Percentiles rank a stretch among this genome's conserved stretches.
Evolutionary conservation across 2,888 invertebrate species (phyloP).

Genomic region (Catocala nupta): DNA sequence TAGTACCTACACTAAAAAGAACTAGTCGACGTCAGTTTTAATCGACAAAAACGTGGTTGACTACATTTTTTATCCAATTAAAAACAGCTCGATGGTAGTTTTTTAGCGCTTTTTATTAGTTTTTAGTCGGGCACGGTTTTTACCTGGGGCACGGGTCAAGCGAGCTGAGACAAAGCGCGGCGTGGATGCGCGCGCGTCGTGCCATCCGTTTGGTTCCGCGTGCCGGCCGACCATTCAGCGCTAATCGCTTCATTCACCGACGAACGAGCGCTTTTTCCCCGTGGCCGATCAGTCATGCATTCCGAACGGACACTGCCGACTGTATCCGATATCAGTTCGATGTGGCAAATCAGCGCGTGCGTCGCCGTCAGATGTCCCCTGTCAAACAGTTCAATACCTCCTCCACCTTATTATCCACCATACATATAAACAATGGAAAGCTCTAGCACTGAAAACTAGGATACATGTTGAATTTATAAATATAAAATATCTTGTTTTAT

Average conservation of each 20-base stretch:
- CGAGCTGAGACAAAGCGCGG: constrained; percentile 82
- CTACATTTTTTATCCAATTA: constrained; percentile 79
- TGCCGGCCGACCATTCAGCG: constrained; percentile 82
- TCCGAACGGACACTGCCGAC: constrained; percentile 71
- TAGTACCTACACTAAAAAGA: constrained; percentile 52
- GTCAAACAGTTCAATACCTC: constrained; percentile 2
- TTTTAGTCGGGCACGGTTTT: constrained; percentile 67
- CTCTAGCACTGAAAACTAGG: neutral
- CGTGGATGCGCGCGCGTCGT: constrained; percentile 75
- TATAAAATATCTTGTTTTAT: too few relatives aligned
- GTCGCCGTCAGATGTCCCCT: constrained; percentile 25
- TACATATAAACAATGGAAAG: neutral
- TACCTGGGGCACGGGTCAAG: constrained; percentile 85
- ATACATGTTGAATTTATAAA: neutral
- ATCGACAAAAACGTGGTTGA: constrained; percentile 64
- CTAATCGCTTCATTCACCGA: constrained; percentile 86
- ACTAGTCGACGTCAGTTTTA: constrained; percentile 55
- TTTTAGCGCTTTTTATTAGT: constrained; percentile 73
- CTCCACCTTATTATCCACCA: neutral
- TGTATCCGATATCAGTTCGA: constrained; percentile 62
- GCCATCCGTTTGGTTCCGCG: constrained; percentile 79
- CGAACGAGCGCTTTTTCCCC: constrained; percentile 78
- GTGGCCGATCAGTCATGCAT: constrained; percentile 84
- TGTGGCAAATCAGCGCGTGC: constrained; percentile 67
- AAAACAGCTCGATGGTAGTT: constrained; percentile 68